Percentiles rank a stretch among this genome's conserved stretches.
These are phyloP conservation scores for Caenorhabditis imperialis DNA, from an alignment of 2,888 invertebrate species.

Conservation along the genomic window DNA sequence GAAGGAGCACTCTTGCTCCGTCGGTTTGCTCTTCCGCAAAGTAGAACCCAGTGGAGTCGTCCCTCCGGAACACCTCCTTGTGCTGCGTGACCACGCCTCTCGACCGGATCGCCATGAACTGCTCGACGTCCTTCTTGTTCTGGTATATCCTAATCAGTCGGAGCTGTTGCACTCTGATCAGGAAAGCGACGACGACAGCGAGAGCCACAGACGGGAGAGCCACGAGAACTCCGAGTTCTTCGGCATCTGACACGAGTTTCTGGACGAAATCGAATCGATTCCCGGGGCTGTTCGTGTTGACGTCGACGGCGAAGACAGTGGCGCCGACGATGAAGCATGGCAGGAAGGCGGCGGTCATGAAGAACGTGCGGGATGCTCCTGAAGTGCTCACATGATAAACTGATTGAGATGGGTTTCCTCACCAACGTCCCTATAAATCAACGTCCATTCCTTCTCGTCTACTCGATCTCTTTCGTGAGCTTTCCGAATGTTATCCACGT, in stretches of 20 bases:
- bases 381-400: not conserved
- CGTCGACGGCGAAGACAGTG: conserved; percentile 44
- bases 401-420: no score
- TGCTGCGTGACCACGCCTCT: conserved; percentile 35
- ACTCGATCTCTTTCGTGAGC: conserved; percentile 57
- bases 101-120: conserved; percentile 56
- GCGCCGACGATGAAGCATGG: conserved; percentile 55
- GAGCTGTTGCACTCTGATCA: conserved; percentile 55
- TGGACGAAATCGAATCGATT: conserved; percentile 52
- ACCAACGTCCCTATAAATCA: conserved; percentile 63
- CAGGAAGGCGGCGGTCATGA: conserved; percentile 55
- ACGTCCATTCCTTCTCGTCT: conserved; percentile 53
- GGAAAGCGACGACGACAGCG: conserved; percentile 29
- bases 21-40: conserved; percentile 50
- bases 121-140: conserved; percentile 53
- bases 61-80: conserved; percentile 51
- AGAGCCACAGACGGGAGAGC: conserved; percentile 48
- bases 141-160: conserved; percentile 61
- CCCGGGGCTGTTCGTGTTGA: conserved; percentile 27
- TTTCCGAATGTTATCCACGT: conserved; percentile 51
- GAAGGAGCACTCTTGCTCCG: conserved; percentile 32
- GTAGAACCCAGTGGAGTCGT: conserved; percentile 49
- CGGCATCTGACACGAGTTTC: conserved; percentile 55
- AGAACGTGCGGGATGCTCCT: conserved; percentile 62
- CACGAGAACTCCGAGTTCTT: conserved; percentile 55